These are phyloP conservation scores for Micronisus gabar DNA, from an alignment of 2,113 vertebrate species.

Conservation along the genomic window DNA sequence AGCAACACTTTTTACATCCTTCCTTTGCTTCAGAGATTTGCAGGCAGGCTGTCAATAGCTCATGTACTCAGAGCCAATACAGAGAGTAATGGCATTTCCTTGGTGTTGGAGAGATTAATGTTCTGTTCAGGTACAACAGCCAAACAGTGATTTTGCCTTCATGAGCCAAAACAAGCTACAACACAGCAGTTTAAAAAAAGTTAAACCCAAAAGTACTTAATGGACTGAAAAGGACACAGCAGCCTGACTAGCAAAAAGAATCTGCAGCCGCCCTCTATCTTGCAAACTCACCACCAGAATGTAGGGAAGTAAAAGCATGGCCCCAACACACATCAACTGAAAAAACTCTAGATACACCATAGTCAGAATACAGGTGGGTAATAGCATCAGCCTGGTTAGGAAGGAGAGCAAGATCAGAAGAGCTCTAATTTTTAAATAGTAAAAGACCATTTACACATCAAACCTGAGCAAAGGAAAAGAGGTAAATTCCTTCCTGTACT, in stretches of 20 bases:
- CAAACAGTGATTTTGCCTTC: neutral
- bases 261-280: rapidly evolving
- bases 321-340: neutral
- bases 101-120: rapidly evolving
- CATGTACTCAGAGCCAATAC: neutral
- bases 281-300: neutral
- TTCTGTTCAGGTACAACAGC: neutral
- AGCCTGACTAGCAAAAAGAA: neutral
- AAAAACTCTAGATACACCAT: too few relatives aligned
- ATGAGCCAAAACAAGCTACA: neutral
- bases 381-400: neutral
- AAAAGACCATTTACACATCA: neutral
- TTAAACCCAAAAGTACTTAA: neutral
- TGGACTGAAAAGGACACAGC: neutral
- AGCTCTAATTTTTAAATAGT: neutral
- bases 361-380: neutral
- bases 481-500: neutral
- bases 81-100: neutral
- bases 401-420: neutral
- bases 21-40: neutral
- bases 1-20: neutral
- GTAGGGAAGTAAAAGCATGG: neutral
- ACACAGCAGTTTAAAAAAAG: neutral
- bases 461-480: neutral
- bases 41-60: neutral